A percentile compares a stretch with the other conserved stretches of the same genome.
Conservation (phyloP, 1,140 invertebrate genomes). For the Rhopalosiphum padi region DNA sequence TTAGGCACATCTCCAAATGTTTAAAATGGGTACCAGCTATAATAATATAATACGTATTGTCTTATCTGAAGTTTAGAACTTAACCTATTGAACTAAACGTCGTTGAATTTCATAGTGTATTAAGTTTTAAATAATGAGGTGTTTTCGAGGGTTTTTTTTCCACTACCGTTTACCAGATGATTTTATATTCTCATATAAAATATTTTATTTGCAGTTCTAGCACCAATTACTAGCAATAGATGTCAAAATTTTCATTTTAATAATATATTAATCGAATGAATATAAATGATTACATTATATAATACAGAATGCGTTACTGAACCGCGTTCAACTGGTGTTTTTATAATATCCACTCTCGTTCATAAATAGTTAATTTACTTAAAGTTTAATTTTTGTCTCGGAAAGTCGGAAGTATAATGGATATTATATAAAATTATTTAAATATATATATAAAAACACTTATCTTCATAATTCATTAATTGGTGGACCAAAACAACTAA, state of each 20-base stretch:
- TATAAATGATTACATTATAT: background rate
- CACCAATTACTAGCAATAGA: background rate
- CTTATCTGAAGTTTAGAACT: background rate
- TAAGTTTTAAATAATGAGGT: background rate
- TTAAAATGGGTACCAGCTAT: background rate
- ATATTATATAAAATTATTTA: background rate
- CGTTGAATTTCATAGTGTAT: background rate
- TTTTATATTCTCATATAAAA: background rate
- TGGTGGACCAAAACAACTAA: background rate
- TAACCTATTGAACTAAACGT: background rate
- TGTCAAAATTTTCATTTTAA: background rate
- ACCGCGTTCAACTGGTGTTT: background rate
- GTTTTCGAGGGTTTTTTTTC: background rate
- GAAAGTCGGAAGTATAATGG: background rate
- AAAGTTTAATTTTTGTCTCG: background rate
- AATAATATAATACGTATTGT: constrained; percentile 3
- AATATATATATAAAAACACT: background rate
- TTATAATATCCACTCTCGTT: background rate
- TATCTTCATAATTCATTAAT: background rate
- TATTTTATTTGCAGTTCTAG: background rate
- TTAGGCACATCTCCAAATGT: constrained; percentile 10
- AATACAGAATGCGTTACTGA: background rate
- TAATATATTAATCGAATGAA: background rate
- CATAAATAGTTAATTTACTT: background rate
- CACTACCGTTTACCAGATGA: background rate